phyloP scores from a whole-genome alignment of 2,888 invertebrate genomes.

The Drosophila cognata region DNA sequence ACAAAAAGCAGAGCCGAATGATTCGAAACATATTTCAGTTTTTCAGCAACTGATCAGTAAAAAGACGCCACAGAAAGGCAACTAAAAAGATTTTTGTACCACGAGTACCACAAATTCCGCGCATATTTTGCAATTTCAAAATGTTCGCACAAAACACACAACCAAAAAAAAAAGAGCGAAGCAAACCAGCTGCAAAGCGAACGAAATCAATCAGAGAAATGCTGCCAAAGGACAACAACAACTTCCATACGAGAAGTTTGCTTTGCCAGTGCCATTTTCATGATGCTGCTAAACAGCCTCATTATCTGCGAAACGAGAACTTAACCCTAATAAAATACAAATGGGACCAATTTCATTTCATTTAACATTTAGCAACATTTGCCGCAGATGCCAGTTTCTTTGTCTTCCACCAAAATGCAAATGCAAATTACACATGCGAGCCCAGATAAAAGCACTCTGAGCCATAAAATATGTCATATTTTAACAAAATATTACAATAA shows the following conservation, averaged over 20 bases:
- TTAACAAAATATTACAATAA: conserved; percentile 82
- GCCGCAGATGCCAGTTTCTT: conserved; percentile 42
- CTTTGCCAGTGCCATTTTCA: conserved; percentile 22
- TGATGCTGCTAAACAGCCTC: conserved; percentile 56
- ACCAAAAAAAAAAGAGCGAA: conserved; percentile 11
- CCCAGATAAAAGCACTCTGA: conserved; percentile 77
- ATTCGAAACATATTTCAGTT: conserved; percentile 55
- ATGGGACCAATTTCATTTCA: conserved; percentile 83
- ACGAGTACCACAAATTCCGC: conserved; percentile 72
- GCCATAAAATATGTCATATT: conserved; percentile 84
- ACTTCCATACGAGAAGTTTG: background rate
- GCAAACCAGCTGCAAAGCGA: conserved; percentile 2
- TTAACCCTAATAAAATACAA: conserved; percentile 82
- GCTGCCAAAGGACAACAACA: background rate
- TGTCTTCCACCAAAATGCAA: conserved; percentile 35
- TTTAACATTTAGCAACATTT: conserved; percentile 55
- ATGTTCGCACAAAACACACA: conserved; percentile 20
- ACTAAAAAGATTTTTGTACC: conserved; percentile 54
- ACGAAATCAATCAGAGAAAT: conserved; percentile 52
- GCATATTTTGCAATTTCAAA: conserved; percentile 72
- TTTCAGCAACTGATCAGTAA: conserved; percentile 26
- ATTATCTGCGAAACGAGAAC: conserved; percentile 35
- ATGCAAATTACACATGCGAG: conserved; percentile 72
- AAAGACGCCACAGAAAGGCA: conserved; percentile 47
- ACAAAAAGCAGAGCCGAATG: conserved; percentile 51